Evolutionary conservation across 2,888 invertebrate species (phyloP).

Genomic region (Nineta flava): DNA sequence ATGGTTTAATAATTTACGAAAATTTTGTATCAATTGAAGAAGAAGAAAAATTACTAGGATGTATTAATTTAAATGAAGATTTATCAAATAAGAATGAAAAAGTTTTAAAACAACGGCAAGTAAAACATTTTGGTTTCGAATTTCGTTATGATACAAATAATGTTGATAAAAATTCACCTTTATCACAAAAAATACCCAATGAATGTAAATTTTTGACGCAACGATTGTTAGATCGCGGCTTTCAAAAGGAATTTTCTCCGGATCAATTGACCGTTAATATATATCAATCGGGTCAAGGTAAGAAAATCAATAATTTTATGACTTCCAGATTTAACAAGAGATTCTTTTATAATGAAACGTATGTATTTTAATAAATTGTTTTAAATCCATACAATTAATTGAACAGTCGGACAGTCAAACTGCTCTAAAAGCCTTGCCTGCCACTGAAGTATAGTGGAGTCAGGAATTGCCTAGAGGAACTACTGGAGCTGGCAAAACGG

Average conservation of each 20-base stretch:
- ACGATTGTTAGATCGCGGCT: conserved; percentile 29
- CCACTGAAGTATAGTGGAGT: no score
- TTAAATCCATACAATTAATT: no score
- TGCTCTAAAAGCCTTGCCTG: no score
- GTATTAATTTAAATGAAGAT: conserved; percentile 35
- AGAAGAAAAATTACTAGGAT: conserved; percentile 41
- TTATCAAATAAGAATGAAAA: conserved; percentile 16
- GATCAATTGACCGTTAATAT: conserved; percentile 77
- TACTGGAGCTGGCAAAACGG: no score
- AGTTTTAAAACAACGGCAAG: conserved; percentile 62
- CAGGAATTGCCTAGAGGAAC: no score
- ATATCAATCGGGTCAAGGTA: conserved; percentile 72
- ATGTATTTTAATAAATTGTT: no score
- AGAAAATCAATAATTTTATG: no score
- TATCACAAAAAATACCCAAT: conserved; percentile 49
- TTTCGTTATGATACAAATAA: conserved; percentile 79
- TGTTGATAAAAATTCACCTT: conserved; percentile 54
- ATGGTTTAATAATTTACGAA: conserved; percentile 50
- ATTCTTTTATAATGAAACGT: no score
- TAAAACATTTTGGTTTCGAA: conserved; percentile 83
- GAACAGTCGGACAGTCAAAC: no score
- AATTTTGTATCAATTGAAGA: conserved; percentile 57
- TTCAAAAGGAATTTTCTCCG: conserved; percentile 33
- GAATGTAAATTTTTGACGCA: conserved; percentile 50
- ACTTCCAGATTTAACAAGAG: conserved; percentile 1